Conservation (phyloP, 1,140 invertebrate species). For the Aphaenogaster floridana region DNA sequence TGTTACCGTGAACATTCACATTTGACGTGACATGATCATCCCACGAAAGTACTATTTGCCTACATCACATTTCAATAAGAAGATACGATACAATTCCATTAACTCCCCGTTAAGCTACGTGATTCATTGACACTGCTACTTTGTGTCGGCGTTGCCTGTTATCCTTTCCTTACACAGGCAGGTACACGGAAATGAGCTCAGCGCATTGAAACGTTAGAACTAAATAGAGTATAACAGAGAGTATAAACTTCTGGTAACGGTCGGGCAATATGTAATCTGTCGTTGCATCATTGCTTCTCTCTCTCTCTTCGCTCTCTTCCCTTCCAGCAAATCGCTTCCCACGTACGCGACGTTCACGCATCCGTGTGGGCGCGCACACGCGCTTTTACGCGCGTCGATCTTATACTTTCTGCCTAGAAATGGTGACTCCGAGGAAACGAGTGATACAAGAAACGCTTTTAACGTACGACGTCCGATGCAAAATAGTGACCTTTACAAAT, state of each 20-base stretch:
- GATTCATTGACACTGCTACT: neutral
- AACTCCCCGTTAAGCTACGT: neutral
- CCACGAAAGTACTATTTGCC: neutral
- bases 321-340: constrained; percentile 57
- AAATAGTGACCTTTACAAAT: constrained; percentile 1
- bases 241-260: constrained; percentile 10
- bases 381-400: neutral
- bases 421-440: constrained; percentile 7
- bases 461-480: neutral
- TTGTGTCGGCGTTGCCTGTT: neutral
- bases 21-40: neutral
- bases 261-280: constrained; percentile 52
- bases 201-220: neutral
- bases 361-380: constrained; percentile 58
- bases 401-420: constrained; percentile 57
- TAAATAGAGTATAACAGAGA: constrained; percentile 30
- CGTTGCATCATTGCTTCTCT: constrained; percentile 61
- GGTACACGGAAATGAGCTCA: neutral
- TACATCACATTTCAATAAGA: neutral
- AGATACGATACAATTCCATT: neutral
- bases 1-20: constrained; percentile 1
- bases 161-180: neutral
- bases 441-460: neutral
- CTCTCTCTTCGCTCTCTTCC: neutral
- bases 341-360: constrained; percentile 54